Evolutionary conservation across 2,797 vertebrate genomes (phyloP).

Genomic region (Spinibarbus caldwelli): DNA sequence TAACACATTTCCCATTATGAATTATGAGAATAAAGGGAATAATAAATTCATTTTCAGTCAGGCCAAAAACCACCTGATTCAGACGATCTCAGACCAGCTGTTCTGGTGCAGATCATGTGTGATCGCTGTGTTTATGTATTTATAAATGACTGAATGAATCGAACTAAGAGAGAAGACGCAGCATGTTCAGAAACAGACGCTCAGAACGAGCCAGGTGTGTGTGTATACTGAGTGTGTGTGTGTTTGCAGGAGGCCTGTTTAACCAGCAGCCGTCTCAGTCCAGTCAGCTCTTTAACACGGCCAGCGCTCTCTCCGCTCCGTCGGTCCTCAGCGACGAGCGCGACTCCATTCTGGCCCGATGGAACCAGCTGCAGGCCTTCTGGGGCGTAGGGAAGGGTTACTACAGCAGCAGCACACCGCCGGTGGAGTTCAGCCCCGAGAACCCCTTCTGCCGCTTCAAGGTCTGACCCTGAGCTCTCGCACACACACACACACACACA

Average conservation of each 20-base stretch:
- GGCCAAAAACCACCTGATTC: no score
- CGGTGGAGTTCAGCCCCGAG: constrained; percentile 94
- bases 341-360: constrained; percentile 94
- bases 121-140: no score
- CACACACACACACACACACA: neutral
- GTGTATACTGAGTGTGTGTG: neutral
- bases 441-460: constrained; percentile 98
- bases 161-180: neutral
- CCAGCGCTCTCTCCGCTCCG: constrained; percentile 93
- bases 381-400: constrained; percentile 98
- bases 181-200: neutral
- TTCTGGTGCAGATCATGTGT: no score
- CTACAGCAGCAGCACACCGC: constrained; percentile 89
- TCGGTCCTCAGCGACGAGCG: constrained; percentile 94
- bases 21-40: no score
- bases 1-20: no score
- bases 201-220: neutral
- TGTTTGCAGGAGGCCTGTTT: constrained; percentile 83
- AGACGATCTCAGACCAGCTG: no score
- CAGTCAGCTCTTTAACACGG: constrained; percentile 93
- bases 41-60: no score
- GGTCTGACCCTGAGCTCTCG: constrained; percentile 71
- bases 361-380: constrained; percentile 99
- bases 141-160: no score
- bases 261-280: constrained; percentile 85